Conservation (phyloP, 2,113 vertebrate species). For the Dasyornis broadbenti region DNA sequence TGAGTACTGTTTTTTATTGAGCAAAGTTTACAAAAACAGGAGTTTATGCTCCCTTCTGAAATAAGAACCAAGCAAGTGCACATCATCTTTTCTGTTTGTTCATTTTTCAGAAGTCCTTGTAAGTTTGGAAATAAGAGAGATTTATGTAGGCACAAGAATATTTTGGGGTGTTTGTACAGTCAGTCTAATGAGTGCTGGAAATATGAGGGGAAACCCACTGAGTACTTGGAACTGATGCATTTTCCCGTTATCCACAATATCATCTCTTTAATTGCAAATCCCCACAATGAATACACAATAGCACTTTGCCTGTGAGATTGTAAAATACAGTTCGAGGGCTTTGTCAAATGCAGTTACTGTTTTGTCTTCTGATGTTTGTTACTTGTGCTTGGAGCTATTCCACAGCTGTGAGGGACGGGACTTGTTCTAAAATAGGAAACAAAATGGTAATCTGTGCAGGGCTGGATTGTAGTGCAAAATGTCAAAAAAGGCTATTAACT, state of each 20-base stretch:
- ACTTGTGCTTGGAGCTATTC: slow-evolving; percentile 12
- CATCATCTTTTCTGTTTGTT: neutral
- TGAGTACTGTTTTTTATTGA: neutral
- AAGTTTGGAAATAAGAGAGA: neutral
- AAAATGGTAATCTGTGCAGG: neutral
- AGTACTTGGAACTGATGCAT: neutral
- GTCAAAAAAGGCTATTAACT: neutral
- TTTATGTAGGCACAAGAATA: neutral
- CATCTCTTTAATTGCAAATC: neutral
- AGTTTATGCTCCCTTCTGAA: neutral
- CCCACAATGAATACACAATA: neutral
- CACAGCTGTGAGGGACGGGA: neutral
- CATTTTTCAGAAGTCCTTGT: neutral
- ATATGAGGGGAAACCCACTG: neutral
- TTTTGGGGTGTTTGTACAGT: neutral
- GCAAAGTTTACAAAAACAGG: neutral
- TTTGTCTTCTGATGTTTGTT: slow-evolving; percentile 5
- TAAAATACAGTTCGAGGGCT: neutral
- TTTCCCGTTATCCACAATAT: neutral
- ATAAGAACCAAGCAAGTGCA: neutral
- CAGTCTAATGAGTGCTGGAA: neutral
- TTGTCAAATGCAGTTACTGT: slow-evolving; percentile 9
- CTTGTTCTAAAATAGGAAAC: slow-evolving; percentile 12
- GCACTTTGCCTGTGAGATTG: neutral
- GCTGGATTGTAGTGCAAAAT: neutral